Evolutionary conservation across 2,797 vertebrate genomes (phyloP).

Genomic region (Hyperoplus lanceolatus): DNA sequence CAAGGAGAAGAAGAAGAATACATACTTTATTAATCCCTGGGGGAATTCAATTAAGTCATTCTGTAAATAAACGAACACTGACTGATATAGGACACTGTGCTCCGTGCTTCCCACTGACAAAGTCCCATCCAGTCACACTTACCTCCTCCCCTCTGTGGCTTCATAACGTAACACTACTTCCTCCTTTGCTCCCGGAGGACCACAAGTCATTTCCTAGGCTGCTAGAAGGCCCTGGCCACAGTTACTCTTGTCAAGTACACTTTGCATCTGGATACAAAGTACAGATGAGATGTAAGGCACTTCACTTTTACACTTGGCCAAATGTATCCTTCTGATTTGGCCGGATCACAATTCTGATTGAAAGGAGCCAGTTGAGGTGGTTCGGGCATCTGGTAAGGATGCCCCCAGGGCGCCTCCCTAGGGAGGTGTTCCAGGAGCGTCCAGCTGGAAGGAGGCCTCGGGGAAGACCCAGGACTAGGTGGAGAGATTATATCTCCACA

Average conservation of each 20-base stretch:
- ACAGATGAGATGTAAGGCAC: not conserved
- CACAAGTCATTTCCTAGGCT: not conserved
- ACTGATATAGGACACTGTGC: not conserved
- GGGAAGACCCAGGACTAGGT: no score
- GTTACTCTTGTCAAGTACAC: not conserved
- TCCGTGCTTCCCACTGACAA: not conserved
- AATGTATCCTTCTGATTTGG: no score
- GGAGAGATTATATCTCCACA: no score
- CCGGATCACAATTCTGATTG: not conserved
- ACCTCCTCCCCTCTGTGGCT: conserved; percentile 2
- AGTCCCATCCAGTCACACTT: not conserved
- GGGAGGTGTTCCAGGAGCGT: no score
- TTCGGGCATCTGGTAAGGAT: no score
- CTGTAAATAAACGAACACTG: not conserved
- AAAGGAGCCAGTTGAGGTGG: no score
- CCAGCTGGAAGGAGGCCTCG: no score
- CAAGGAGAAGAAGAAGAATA: no score
- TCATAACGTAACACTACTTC: not conserved
- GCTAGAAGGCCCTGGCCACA: not conserved
- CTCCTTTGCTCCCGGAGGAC: not conserved
- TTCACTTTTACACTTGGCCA: not conserved
- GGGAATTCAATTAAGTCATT: not conserved
- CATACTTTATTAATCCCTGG: no score
- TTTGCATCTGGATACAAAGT: not conserved
- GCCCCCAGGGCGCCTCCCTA: no score